A percentile compares a stretch with the other conserved stretches of the same genome.
phyloP scores from a whole-genome alignment of 2,888 invertebrate genomes.

The Melanophora roralis region DNA sequence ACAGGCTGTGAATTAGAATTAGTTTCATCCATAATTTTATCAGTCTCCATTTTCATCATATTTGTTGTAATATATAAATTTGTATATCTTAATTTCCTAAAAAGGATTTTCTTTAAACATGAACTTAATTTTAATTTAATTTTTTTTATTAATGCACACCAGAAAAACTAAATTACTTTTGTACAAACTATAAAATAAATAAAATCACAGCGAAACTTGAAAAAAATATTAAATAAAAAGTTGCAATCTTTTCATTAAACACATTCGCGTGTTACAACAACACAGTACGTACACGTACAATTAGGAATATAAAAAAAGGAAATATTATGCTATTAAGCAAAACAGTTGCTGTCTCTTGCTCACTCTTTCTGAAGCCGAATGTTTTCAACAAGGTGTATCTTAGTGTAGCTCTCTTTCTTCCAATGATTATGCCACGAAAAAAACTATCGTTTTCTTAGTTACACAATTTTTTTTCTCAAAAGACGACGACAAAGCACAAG shows the following conservation, averaged over 20 bases:
- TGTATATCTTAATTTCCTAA: slow-evolving; percentile 40
- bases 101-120: slow-evolving; percentile 20
- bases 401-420: slow-evolving; percentile 28
- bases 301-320: slow-evolving; percentile 3
- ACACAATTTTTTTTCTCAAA: slow-evolving; percentile 20
- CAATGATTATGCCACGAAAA: slow-evolving; percentile 15
- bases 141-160: slow-evolving; percentile 25
- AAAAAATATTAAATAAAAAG: slow-evolving; percentile 42
- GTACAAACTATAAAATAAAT: slow-evolving; percentile 32
- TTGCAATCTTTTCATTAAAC: slow-evolving; percentile 45
- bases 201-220: slow-evolving; percentile 53
- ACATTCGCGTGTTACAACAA: slow-evolving; percentile 52
- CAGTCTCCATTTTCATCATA: slow-evolving; percentile 94
- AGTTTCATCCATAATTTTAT: slow-evolving; percentile 91
- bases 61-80: slow-evolving; percentile 65
- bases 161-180: slow-evolving; percentile 13
- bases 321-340: too few species aligned
- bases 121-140: too few species aligned
- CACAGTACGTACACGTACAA: slow-evolving; percentile 52
- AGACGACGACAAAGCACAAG: slow-evolving; percentile 50
- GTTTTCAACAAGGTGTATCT: background rate
- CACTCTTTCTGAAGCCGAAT: background rate
- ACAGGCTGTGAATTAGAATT: slow-evolving; percentile 83
- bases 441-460: slow-evolving; percentile 13
- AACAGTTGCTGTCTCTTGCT: slow-evolving; percentile 4